phyloP scores from a whole-genome alignment of 2,888 invertebrate species.

The Fabriciana adippe region DNA sequence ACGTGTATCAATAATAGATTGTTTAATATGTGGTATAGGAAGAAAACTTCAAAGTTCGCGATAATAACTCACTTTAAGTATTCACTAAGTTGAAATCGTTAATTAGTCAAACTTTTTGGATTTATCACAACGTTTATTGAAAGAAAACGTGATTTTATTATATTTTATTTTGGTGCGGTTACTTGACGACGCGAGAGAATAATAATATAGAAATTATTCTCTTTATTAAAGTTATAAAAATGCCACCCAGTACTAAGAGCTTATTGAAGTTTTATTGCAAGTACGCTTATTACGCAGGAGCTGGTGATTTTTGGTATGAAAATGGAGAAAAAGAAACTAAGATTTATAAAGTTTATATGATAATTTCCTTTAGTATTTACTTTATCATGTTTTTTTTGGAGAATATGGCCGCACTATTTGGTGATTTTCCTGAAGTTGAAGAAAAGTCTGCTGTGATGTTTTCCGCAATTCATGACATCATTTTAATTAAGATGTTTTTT shows the following conservation, averaged over 20 bases:
- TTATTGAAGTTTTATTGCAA: slow-evolving; percentile 60
- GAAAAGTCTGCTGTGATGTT: slow-evolving; percentile 74
- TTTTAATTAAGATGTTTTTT: slow-evolving; percentile 67
- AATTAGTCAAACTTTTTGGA: slow-evolving; percentile 14
- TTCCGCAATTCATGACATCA: slow-evolving; percentile 68
- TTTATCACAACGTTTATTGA: slow-evolving; percentile 8
- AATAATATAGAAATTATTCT: slow-evolving; percentile 15
- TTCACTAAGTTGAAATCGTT: slow-evolving; percentile 24
- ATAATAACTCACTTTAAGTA: slow-evolving; percentile 24
- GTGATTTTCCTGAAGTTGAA: slow-evolving; percentile 66
- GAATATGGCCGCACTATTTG: slow-evolving; percentile 66
- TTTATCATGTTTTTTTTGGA: slow-evolving; percentile 68
- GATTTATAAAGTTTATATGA: slow-evolving; percentile 55
- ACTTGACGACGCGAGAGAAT: slow-evolving; percentile 6
- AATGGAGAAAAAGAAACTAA: slow-evolving; percentile 55
- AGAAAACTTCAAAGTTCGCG: slow-evolving; percentile 31
- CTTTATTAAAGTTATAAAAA: slow-evolving; percentile 39
- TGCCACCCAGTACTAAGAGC: slow-evolving; percentile 57
- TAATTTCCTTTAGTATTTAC: slow-evolving; percentile 61
- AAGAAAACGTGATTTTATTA: slow-evolving; percentile 9
- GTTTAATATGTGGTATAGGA: slow-evolving; percentile 22
- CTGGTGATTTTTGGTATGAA: slow-evolving; percentile 68
- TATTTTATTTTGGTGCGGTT: not conserved
- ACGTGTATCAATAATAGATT: slow-evolving; percentile 27
- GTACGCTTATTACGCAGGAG: slow-evolving; percentile 66